Base-by-base conservation (phyloP, 2,797 vertebrate genomes). In the Micropoecilia bifurca region DNA sequence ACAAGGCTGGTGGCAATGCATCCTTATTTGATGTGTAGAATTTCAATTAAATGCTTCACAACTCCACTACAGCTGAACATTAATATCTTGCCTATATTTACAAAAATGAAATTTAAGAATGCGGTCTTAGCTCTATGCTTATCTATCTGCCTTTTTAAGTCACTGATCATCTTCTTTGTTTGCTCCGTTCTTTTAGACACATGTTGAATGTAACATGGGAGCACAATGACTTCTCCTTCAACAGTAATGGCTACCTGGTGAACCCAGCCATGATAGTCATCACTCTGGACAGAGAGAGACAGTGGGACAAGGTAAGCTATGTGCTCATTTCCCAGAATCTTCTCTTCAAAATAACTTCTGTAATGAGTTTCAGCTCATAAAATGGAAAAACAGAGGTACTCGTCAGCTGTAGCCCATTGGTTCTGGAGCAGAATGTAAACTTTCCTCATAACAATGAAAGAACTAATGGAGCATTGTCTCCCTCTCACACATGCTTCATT, bases 211-310 rank as follows among this genome's bases (percentile, higher is more conserved):
- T 99, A 73, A 97, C 96, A 0, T 99, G 98, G 98, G 97, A 99
- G 76, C 96, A 98, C 92, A 97, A 97, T 1, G 98, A 99, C 94
- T 98, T 99, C 93, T 97, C 97, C 91, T 99, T 99, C 96, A 99
- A 99, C 91, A 96, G 94, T 48, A 96, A 97, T 0, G 98, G 98
- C 72, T 98, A 97, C 94, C 95, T 99, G 91, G 90, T 98, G 86
- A 97, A 97, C 75, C 98, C 98, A 25, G 94, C 98, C 85, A 98
- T 99, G 98, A 96, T 97, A 45, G 96, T 99, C 76, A 99, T 99
- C 90, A 97, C 97, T 0, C 93, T 99, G 93, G 98, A 98, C 91
- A 94, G 97, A 59, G 97, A 99, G 88, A 95, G 97, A 20, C 96
- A 96, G 85, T 99, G 98, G 98, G 98, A 99, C 93, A 98, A 98